These are phyloP conservation scores for Orthosia gracilis DNA, from an alignment of 2,888 invertebrate species.

Conservation along the genomic window DNA sequence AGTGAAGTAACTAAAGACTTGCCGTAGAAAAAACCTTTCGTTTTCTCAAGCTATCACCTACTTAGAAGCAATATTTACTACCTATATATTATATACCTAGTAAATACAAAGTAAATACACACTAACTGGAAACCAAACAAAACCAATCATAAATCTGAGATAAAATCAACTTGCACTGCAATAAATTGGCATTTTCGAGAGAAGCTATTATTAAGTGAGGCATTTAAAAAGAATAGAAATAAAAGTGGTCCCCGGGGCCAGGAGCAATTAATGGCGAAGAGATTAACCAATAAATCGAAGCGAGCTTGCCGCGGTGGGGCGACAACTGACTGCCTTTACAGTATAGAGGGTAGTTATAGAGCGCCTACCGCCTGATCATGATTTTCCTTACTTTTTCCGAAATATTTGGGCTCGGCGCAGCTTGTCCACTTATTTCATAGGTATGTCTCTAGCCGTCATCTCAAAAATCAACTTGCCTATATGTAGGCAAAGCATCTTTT, in stretches of 20 bases:
- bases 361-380: not conserved
- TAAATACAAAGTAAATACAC: slow-evolving; percentile 11
- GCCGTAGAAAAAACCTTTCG: not conserved
- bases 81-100: no score
- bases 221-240: slow-evolving; percentile 76
- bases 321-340: slow-evolving; percentile 35
- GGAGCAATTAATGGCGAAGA: slow-evolving; percentile 77
- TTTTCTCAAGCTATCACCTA: not conserved
- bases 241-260: slow-evolving; percentile 67
- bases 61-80: no score
- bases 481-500: no score
- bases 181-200: slow-evolving; percentile 75
- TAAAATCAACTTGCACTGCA: slow-evolving; percentile 65
- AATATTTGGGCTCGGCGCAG: no score
- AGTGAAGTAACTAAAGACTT: not conserved
- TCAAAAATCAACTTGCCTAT: no score
- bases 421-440: no score
- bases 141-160: slow-evolving; percentile 67
- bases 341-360: slow-evolving; percentile 27
- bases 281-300: slow-evolving; percentile 77
- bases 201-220: slow-evolving; percentile 74
- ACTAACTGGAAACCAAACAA: slow-evolving; percentile 51
- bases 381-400: no score
- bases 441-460: no score
- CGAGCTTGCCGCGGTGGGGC: slow-evolving; percentile 62